Evolutionary conservation across 1,140 invertebrate genomes (phyloP).

Genomic region (Halesus radiatus): DNA sequence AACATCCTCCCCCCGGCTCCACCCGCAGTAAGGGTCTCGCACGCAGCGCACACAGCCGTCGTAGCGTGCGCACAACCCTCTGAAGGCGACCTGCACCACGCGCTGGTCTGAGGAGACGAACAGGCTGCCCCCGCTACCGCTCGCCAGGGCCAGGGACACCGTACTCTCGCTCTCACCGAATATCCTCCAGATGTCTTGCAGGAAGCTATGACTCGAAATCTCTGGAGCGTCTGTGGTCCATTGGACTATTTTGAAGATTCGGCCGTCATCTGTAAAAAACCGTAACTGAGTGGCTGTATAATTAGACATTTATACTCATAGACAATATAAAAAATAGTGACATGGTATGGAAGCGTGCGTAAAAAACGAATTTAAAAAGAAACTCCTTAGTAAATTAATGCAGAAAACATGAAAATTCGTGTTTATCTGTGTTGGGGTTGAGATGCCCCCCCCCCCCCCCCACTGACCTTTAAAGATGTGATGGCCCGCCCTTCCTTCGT

Average conservation of each 20-base stretch:
- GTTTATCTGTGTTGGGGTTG: too few species aligned
- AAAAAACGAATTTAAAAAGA: too few species aligned
- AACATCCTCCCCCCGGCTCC: constrained; percentile 86
- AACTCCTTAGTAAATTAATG: too few species aligned
- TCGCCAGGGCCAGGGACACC: constrained; percentile 87
- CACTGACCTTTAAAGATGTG: too few species aligned
- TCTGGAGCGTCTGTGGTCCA: neutral
- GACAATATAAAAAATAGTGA: too few species aligned
- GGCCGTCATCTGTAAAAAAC: constrained; percentile 39
- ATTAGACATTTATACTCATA: too few species aligned
- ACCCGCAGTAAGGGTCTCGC: constrained; percentile 91
- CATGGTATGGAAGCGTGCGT: too few species aligned
- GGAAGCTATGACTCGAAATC: constrained; percentile 27
- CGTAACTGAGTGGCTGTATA: too few species aligned
- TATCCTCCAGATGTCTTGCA: constrained; percentile 49
- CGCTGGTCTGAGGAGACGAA: constrained; percentile 88
- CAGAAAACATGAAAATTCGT: too few species aligned
- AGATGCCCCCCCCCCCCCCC: too few species aligned
- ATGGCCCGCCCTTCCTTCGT: too few species aligned
- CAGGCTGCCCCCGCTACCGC: constrained; percentile 84
- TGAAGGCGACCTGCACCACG: constrained; percentile 83
- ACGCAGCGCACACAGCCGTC: constrained; percentile 91
- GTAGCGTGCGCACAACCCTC: constrained; percentile 88
- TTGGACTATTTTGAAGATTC: constrained; percentile 51
- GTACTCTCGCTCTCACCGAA: constrained; percentile 1